Evolutionary conservation across 2,113 vertebrate genomes (phyloP).

Genomic region (Chaetodon trifascialis): DNA sequence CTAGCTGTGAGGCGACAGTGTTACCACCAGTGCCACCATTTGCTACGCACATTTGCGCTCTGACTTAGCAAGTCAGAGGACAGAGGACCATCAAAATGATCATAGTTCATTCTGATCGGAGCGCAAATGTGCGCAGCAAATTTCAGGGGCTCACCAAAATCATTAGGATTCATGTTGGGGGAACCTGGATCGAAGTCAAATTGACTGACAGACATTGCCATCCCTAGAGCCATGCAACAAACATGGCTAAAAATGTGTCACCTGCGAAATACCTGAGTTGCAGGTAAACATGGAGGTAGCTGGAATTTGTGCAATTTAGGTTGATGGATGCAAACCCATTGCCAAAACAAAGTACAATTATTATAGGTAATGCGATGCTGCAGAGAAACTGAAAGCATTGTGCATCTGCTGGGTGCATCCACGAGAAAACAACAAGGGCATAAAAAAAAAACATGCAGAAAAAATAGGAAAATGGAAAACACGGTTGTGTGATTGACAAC

Average conservation of each 20-base stretch:
- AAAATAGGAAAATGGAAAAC: neutral
- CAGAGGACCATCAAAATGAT: no score
- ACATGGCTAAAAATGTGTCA: neutral
- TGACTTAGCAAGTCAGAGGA: no score
- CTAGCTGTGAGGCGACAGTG: no score
- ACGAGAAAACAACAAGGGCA: neutral
- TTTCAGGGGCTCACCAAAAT: neutral
- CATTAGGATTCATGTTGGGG: neutral
- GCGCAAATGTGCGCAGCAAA: neutral
- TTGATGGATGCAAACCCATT: no score
- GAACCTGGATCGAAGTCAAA: neutral
- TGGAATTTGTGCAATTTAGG: no score
- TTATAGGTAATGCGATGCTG: neutral
- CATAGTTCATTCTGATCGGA: neutral
- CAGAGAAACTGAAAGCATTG: neutral
- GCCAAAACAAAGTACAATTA: neutral
- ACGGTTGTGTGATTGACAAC: neutral
- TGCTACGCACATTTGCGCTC: no score
- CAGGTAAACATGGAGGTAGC: no score
- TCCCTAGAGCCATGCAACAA: neutral
- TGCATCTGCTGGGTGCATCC: neutral
- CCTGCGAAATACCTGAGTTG: no score
- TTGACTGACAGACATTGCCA: neutral
- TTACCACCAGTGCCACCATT: no score
- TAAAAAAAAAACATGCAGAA: no score